Conservation (phyloP, 1,140 invertebrate species). For the Semibalanus balanoides region DNA sequence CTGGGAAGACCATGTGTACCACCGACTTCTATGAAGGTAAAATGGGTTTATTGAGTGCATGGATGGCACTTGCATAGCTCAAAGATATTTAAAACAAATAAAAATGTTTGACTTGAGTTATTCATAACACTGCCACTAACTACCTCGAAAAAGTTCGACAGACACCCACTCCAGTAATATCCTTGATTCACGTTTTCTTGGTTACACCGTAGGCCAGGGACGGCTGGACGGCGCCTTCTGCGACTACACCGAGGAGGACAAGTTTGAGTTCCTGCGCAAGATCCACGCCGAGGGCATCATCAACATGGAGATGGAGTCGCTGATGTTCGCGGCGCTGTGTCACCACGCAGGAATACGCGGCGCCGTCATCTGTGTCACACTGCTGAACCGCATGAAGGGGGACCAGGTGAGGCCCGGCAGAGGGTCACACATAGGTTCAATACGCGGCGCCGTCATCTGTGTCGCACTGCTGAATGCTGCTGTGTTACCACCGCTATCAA, state of each 20-base stretch:
- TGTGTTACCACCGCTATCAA: too few relatives aligned
- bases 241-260: constrained; percentile 76
- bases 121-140: too few relatives aligned
- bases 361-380: constrained; percentile 80
- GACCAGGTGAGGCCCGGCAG: constrained; percentile 83
- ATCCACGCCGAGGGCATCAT: constrained; percentile 63
- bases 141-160: too few relatives aligned
- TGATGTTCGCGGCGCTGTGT: constrained; percentile 82
- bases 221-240: constrained; percentile 94
- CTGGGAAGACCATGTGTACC: constrained; percentile 88
- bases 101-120: too few relatives aligned
- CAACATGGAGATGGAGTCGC: constrained; percentile 97
- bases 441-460: too few relatives aligned
- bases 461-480: too few relatives aligned
- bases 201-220: constrained; percentile 44
- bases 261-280: constrained; percentile 68
- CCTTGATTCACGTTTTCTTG: too few relatives aligned
- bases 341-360: constrained; percentile 85
- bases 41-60: too few relatives aligned
- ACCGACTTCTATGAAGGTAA: constrained; percentile 95
- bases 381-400: constrained; percentile 83
- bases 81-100: too few relatives aligned
- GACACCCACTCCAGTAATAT: too few relatives aligned
- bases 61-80: too few relatives aligned
- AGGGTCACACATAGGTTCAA: too few relatives aligned